Percentiles rank a stretch among this genome's conserved stretches.
phyloP scores from a whole-genome alignment of 2,888 invertebrate genomes.

The Tenthredo distinguenda region DNA sequence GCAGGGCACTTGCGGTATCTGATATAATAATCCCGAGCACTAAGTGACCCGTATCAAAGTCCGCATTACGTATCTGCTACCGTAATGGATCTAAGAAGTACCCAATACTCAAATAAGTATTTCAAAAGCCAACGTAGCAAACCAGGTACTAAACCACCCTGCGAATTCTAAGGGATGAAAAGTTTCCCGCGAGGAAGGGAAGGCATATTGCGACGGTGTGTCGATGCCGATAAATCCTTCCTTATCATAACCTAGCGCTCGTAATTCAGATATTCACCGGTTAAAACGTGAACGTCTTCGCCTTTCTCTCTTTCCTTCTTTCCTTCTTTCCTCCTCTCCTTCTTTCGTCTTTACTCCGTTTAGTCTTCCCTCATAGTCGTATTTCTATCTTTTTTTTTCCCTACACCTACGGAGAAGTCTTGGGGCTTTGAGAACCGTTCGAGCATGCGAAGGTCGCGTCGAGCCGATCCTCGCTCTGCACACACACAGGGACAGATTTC shows the following conservation, averaged over 20 bases:
- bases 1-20: background rate
- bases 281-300: background rate
- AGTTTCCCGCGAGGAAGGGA: background rate
- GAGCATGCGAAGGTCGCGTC: slow-evolving; percentile 45
- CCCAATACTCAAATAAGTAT: background rate
- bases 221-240: slow-evolving; percentile 31
- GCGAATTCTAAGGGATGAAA: background rate
- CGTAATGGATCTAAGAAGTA: background rate
- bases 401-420: background rate
- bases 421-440: slow-evolving; percentile 35
- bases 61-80: background rate
- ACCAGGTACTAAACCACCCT: background rate
- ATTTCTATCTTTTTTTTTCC: background rate
- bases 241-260: slow-evolving; percentile 27
- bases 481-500: background rate
- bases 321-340: background rate
- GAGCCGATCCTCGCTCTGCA: background rate
- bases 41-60: background rate
- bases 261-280: slow-evolving; percentile 46
- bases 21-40: background rate
- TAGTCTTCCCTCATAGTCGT: background rate
- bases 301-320: background rate
- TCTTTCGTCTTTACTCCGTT: background rate
- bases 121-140: background rate
- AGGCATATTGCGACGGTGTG: background rate